These are phyloP conservation scores for Rotaria magnacalcarata DNA, from an alignment of 2,888 invertebrate species.

Conservation along the genomic window DNA sequence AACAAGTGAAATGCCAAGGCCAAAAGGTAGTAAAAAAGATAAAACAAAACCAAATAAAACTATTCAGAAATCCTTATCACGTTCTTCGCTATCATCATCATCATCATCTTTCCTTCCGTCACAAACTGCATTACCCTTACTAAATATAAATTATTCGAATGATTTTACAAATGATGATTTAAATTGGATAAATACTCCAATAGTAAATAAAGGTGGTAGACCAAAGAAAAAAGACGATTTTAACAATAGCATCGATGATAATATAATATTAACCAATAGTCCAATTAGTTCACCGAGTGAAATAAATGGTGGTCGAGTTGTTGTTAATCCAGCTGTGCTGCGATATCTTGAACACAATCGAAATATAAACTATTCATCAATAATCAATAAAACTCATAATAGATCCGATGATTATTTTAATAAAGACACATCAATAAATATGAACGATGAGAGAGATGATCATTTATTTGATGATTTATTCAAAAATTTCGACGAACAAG, in stretches of 20 bases:
- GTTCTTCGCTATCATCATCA: not conserved
- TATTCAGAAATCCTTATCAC: not conserved
- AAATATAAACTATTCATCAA: not conserved
- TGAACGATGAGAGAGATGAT: not conserved
- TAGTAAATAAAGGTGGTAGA: not conserved
- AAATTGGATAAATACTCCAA: not conserved
- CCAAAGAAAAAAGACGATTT: not conserved
- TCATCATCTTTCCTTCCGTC: not conserved
- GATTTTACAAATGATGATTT: not conserved
- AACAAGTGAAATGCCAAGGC: not conserved
- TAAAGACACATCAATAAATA: not conserved
- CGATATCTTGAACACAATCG: conserved; percentile 35
- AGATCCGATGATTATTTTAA: not conserved
- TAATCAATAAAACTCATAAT: not conserved
- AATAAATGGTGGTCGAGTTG: not conserved
- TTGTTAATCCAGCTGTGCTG: conserved; percentile 25
- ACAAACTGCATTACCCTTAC: not conserved
- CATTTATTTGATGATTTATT: not conserved
- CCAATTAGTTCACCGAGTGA: not conserved
- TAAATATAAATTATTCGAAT: not conserved
- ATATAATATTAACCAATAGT: not conserved
- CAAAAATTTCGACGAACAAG: not conserved
- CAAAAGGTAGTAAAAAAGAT: conserved; percentile 18
- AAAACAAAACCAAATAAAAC: not conserved
- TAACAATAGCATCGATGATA: not conserved